A percentile compares a stretch with the other conserved stretches of the same genome.
phyloP scores from a whole-genome alignment of 64 coral and sea anemone genomes.

The Actinia equina region DNA sequence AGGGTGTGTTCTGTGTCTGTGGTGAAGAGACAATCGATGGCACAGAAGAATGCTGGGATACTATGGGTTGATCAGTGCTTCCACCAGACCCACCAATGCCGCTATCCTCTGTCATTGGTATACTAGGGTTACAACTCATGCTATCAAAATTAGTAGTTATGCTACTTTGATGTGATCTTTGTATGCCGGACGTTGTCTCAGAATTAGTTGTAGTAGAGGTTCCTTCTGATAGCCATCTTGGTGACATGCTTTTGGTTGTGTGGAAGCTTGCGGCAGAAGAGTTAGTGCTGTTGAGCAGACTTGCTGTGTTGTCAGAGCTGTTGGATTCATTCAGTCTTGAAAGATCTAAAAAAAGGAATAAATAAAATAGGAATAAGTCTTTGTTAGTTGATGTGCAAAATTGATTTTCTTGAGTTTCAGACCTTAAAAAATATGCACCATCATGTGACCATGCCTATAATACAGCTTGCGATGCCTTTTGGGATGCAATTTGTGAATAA shows the following conservation, averaged over 20 bases:
- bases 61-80: constrained; percentile 19
- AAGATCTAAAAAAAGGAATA: neutral
- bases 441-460: neutral
- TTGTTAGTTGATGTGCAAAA: neutral
- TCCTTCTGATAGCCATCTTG: neutral
- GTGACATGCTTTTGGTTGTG: constrained; percentile 23
- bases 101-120: constrained; percentile 35
- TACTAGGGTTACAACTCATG: constrained; percentile 6
- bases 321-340: neutral
- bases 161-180: neutral
- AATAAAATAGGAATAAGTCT: neutral
- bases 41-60: neutral
- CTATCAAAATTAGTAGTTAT: neutral
- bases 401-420: too few relatives aligned
- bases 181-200: neutral
- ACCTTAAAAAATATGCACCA: too few relatives aligned
- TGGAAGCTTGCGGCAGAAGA: constrained; percentile 26
- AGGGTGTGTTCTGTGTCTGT: neutral
- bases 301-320: constrained; percentile 19
- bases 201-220: neutral
- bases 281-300: neutral
- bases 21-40: neutral
- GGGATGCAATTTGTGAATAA: too few relatives aligned
- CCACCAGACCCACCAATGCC: constrained; percentile 44
- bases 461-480: too few relatives aligned